Evolutionary conservation across 2,797 vertebrate species (phyloP).

Genomic region (Nasua narica): DNA sequence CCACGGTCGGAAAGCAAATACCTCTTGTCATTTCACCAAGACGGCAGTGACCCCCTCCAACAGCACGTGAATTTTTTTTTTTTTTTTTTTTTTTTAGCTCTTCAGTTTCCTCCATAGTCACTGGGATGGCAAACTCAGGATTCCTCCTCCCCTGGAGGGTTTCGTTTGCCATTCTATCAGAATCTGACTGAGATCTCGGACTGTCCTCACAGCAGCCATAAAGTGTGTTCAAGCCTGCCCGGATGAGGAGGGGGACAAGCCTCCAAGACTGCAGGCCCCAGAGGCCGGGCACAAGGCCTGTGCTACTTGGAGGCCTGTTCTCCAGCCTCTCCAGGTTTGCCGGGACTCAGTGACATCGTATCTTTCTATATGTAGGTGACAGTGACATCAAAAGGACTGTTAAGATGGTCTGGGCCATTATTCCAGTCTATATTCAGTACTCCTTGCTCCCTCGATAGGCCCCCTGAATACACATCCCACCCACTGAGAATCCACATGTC

Average conservation of each 20-base stretch:
- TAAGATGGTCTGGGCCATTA: not conserved
- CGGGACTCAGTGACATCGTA: not conserved
- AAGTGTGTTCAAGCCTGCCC: not conserved
- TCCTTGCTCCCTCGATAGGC: not conserved
- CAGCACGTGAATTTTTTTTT: not conserved
- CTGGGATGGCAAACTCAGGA: slow-evolving; percentile 30
- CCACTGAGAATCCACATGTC: not conserved
- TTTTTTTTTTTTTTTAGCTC: not conserved
- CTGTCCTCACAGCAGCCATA: not conserved
- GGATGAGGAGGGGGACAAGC: not conserved
- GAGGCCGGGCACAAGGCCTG: not conserved
- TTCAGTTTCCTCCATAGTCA: not conserved
- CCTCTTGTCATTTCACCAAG: not conserved
- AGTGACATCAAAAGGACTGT: not conserved
- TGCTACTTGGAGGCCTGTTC: not conserved
- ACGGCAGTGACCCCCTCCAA: not conserved
- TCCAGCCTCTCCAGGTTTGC: not conserved
- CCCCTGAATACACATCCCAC: not conserved
- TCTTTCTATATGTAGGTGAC: not conserved
- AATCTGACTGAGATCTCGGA: not conserved
- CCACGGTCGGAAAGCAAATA: not conserved
- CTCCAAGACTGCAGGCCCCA: not conserved
- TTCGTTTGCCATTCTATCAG: slow-evolving; percentile 37
- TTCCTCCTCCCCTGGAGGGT: not conserved
- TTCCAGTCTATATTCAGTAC: not conserved